A percentile compares a stretch with the other conserved stretches of the same genome.
phyloP scores from a whole-genome alignment of 2,888 invertebrate genomes.

The Fragum sueziense region DNA sequence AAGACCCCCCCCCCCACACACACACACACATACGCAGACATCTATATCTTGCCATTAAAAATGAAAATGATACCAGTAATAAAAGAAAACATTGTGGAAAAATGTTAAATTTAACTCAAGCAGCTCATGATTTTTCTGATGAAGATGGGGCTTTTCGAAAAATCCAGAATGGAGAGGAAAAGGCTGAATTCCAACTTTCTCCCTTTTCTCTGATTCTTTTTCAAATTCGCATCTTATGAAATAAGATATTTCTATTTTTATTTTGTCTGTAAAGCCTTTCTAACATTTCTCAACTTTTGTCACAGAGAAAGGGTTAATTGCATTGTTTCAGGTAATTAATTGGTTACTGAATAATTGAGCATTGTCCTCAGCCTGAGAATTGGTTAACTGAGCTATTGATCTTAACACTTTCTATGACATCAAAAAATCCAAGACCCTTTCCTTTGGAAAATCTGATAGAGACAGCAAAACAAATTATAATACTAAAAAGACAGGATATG shows the following conservation, averaged over 20 bases:
- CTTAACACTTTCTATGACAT: not conserved
- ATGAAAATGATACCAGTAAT: too few species aligned
- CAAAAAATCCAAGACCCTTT: too few species aligned
- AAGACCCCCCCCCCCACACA: too few species aligned
- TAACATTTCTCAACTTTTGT: not conserved
- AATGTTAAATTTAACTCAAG: too few species aligned
- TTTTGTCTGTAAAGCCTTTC: not conserved
- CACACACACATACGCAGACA: too few species aligned
- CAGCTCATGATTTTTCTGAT: too few species aligned
- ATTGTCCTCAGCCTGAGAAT: not conserved
- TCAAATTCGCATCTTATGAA: not conserved
- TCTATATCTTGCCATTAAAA: not conserved
- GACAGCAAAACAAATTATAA: too few species aligned
- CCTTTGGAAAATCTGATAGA: too few species aligned
- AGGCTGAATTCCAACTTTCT: not conserved
- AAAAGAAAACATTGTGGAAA: too few species aligned
- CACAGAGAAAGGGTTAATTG: not conserved
- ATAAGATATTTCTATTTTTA: not conserved
- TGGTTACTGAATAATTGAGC: not conserved
- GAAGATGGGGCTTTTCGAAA: too few species aligned
- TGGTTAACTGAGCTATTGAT: not conserved
- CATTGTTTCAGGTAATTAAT: not conserved
- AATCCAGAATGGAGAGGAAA: not conserved
- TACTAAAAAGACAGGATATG: too few species aligned
- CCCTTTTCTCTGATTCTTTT: not conserved